Base-by-base conservation (phyloP, 2,113 vertebrate species). In the Malaclemys terrapin region DNA sequence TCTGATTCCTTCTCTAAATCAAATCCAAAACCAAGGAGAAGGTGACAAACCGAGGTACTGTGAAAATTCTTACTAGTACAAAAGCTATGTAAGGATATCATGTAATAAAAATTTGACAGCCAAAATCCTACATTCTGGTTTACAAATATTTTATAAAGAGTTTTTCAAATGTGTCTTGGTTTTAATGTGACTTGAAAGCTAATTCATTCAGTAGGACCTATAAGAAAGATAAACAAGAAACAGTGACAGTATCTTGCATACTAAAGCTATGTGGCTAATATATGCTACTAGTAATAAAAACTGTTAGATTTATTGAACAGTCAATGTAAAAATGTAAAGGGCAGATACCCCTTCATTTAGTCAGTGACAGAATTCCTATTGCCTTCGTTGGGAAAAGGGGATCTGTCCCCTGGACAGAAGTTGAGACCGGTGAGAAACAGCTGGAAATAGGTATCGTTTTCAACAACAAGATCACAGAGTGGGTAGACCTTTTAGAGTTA, bases 1-100 rank as follows among this genome's bases (percentile, higher is more conserved):
- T 87, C 59, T 90, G 91, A 85, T 84, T 85, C 27, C 83, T 59
- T 62, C 93, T 80, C 84, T 93, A 22, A 90, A 90, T 62, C 49
- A 14, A 62, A 57, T 90, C 20, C 9, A 42, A 80, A 29, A 25
- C 35, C 80, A 50, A 52, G 83, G 17, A 86, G 72, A 42, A 85
- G 49, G 81, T 52, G 87, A 50, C 42, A 20, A 49, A 24, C 31
- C 38, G 56, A 13, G 49, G 69, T 53, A 42, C 16, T 53, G 5
- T 42, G 2, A 56, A 57, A 6, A 2, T 90, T 94, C 47, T 76
- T 53, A 62, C 49, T 0, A 0, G 19, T 20, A 80, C 89, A 17
- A 38, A 92, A 93, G 35, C 52, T 56, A 84, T 42, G 29, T 19
- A 24, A 90, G 54, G 5, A 27, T 81, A 82, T 80, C 52, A 27